Conservation (phyloP, 2,113 vertebrate genomes). For the Diadophis punctatus region DNA sequence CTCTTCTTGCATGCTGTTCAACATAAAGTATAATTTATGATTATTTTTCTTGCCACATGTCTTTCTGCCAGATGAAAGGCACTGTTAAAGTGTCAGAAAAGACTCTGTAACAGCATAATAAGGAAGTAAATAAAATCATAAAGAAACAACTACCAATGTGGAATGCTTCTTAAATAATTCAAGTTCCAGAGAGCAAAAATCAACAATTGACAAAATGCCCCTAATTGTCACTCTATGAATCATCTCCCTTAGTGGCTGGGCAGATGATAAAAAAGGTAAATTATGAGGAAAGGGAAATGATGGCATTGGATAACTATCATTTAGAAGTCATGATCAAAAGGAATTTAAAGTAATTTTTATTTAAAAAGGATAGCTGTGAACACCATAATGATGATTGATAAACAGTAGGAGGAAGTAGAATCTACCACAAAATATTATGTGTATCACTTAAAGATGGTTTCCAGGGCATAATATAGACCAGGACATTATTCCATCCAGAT, state of each 20-base stretch:
- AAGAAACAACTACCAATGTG: background rate
- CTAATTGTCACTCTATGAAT: background rate
- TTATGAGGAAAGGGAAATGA: background rate
- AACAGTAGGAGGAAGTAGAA: background rate
- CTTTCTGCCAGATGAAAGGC: constrained; percentile 6
- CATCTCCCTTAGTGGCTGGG: background rate
- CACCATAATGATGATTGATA: background rate
- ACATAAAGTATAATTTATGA: background rate
- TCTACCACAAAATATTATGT: background rate
- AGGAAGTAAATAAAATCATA: background rate
- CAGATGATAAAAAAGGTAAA: background rate
- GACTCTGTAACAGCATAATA: background rate
- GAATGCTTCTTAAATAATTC: background rate
- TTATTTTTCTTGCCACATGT: background rate
- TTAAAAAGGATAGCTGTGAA: background rate
- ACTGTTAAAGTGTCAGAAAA: background rate
- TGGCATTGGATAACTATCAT: background rate
- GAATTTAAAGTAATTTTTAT: background rate
- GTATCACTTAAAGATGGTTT: background rate
- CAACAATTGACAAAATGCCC: background rate
- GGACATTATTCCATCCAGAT: background rate
- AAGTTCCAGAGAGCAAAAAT: background rate
- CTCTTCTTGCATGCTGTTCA: background rate
- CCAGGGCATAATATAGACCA: background rate
- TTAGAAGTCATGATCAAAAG: background rate